phyloP scores from a whole-genome alignment of 2,888 invertebrate species.

The Lithosia quadra region DNA sequence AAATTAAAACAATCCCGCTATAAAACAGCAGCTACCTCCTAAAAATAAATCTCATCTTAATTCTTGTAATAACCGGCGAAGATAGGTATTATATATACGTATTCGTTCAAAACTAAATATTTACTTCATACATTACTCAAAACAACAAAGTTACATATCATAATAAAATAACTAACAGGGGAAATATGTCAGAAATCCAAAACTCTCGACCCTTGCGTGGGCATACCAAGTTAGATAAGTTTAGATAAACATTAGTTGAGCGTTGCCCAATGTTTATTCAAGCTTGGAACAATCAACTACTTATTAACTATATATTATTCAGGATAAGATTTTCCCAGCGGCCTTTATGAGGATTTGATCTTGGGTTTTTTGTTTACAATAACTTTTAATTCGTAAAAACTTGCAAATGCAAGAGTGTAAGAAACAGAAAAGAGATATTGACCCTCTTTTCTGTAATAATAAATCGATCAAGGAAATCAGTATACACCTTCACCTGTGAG shows the following conservation, averaged over 20 bases:
- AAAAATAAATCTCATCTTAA: too few species aligned
- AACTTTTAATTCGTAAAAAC: too few species aligned
- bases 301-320: background rate
- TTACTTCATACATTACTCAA: background rate
- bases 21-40: too few species aligned
- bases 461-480: background rate
- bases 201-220: slow-evolving; percentile 9
- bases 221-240: slow-evolving; percentile 2
- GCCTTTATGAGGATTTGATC: background rate
- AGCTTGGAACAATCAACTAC: background rate
- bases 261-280: background rate
- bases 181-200: slow-evolving; percentile 9
- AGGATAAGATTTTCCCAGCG: background rate
- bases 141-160: slow-evolving; percentile 10
- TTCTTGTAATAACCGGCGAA: too few species aligned
- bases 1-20: too few species aligned
- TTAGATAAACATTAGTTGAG: background rate
- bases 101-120: background rate
- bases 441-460: too few species aligned
- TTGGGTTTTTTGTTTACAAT: background rate
- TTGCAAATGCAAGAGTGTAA: too few species aligned
- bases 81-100: too few species aligned
- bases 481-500: background rate
- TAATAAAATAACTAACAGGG: slow-evolving; percentile 1
- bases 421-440: too few species aligned